Conservation (phyloP, 2,797 vertebrate genomes). For the Ctenopoma kingsleyae region DNA sequence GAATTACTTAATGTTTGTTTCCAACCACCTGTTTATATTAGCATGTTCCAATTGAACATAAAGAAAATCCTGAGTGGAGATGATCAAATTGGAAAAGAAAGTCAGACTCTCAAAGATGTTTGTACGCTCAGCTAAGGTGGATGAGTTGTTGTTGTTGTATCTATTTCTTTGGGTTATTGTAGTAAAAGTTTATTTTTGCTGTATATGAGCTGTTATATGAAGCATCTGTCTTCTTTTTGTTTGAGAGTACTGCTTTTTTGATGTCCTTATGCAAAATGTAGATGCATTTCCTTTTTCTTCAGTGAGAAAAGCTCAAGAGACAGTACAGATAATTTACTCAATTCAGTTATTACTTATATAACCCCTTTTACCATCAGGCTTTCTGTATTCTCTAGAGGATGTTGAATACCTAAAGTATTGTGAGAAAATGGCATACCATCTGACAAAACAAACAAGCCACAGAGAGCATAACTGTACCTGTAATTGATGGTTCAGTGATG, state of each 20-base stretch:
- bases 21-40: too few relatives aligned
- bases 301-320: slow-evolving; percentile 37
- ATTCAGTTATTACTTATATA: slow-evolving; percentile 51
- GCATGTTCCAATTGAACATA: too few relatives aligned
- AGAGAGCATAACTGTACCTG: slow-evolving; percentile 50
- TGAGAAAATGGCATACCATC: slow-evolving; percentile 23
- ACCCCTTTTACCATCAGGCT: slow-evolving; percentile 51
- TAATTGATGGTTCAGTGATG: slow-evolving; percentile 68
- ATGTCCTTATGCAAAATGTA: not conserved
- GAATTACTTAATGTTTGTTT: too few relatives aligned
- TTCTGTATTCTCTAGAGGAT: slow-evolving; percentile 39
- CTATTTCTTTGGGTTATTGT: too few relatives aligned
- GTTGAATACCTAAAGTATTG: slow-evolving; percentile 31
- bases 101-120: too few relatives aligned
- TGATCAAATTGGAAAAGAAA: too few relatives aligned
- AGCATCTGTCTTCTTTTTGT: not conserved
- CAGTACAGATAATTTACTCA: slow-evolving; percentile 16
- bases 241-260: slow-evolving; percentile 6
- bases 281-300: slow-evolving; percentile 20
- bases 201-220: not conserved
- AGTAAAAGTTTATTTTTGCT: too few relatives aligned
- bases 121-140: too few relatives aligned
- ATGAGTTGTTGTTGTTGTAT: too few relatives aligned
- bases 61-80: too few relatives aligned
- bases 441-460: slow-evolving; percentile 54